These are phyloP conservation scores for Chaenocephalus aceratus DNA, from an alignment of 2,113 vertebrate genomes.

Conservation along the genomic window DNA sequence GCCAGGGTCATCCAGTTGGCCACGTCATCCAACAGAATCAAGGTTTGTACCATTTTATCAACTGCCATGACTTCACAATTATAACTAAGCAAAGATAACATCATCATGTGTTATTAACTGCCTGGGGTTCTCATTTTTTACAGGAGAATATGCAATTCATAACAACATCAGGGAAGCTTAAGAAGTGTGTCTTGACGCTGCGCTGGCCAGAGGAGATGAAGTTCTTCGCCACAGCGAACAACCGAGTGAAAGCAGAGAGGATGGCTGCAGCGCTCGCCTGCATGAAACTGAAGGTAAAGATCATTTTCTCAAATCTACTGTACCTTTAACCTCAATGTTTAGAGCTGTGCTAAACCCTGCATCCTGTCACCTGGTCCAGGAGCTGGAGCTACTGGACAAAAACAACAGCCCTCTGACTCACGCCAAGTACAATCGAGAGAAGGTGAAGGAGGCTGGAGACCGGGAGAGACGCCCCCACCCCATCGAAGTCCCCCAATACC, in stretches of 20 bases:
- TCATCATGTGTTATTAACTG: neutral
- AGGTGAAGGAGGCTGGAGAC: slow-evolving; percentile 87
- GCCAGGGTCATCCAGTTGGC: slow-evolving; percentile 91
- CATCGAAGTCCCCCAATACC: slow-evolving; percentile 87
- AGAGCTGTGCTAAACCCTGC: neutral
- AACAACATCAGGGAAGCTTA: slow-evolving; percentile 86
- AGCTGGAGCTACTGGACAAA: slow-evolving; percentile 90
- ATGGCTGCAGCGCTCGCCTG: slow-evolving; percentile 93
- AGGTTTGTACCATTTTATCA: slow-evolving; percentile 79
- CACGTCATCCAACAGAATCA: slow-evolving; percentile 85
- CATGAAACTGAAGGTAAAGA: slow-evolving; percentile 91
- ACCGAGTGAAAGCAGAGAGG: slow-evolving; percentile 88
- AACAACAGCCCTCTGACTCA: slow-evolving; percentile 93
- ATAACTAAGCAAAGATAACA: neutral
- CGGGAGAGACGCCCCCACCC: slow-evolving; percentile 87
- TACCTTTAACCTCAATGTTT: neutral
- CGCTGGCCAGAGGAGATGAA: slow-evolving; percentile 93
- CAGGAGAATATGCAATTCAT: slow-evolving; percentile 90
- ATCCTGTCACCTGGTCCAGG: slow-evolving; percentile 77
- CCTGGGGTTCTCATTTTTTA: neutral
- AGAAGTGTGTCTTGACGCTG: slow-evolving; percentile 89
- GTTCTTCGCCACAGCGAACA: slow-evolving; percentile 87
- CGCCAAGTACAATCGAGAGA: slow-evolving; percentile 90
- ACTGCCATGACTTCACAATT: neutral
- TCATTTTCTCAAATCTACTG: fast-evolving